Evolutionary conservation across 2,797 vertebrate genomes (phyloP).

Genomic region (Huso huso): DNA sequence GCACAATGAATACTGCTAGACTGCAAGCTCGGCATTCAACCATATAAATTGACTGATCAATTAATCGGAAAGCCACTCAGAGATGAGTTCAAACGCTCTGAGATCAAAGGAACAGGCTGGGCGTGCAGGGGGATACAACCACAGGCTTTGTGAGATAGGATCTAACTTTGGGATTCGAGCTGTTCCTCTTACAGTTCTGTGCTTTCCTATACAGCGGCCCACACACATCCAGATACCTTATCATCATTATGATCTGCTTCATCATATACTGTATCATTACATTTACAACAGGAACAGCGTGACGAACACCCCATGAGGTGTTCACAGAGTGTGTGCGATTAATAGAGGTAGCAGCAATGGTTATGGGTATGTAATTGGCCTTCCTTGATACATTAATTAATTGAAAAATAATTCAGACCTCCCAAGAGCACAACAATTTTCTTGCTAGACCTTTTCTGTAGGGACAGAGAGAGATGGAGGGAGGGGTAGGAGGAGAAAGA

Average conservation of each 20-base stretch:
- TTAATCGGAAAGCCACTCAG: slow-evolving; percentile 12
- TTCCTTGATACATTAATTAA: too few relatives aligned
- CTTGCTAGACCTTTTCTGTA: too few relatives aligned
- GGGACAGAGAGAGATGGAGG: too few relatives aligned
- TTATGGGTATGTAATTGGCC: too few relatives aligned
- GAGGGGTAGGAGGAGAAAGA: too few relatives aligned
- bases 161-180: neutral
- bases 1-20: neutral
- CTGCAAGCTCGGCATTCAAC: neutral
- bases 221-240: too few relatives aligned
- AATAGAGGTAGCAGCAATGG: too few relatives aligned
- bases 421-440: too few relatives aligned
- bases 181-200: neutral
- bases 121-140: neutral
- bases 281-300: neutral
- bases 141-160: neutral
- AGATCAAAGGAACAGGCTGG: slow-evolving; percentile 2
- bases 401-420: too few relatives aligned
- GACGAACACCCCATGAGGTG: neutral
- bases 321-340: neutral
- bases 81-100: neutral
- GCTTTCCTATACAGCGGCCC: neutral
- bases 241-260: neutral
- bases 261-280: neutral
- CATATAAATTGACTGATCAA: slow-evolving; percentile 9